These are phyloP conservation scores for Montipora cactus DNA, from an alignment of 64 coral and sea anemone genomes.

Conservation along the genomic window DNA sequence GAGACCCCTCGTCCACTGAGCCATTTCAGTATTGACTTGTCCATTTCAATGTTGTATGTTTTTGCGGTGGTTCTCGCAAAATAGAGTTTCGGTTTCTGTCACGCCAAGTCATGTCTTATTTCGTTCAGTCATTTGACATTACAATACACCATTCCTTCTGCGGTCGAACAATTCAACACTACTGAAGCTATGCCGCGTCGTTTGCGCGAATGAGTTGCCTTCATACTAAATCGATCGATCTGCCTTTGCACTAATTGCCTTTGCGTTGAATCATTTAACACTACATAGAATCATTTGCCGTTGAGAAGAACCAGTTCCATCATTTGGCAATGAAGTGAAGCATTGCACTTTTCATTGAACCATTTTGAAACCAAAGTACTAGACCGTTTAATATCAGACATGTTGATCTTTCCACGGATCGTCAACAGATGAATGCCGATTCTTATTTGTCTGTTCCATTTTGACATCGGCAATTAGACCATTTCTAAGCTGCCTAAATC, in stretches of 20 bases:
- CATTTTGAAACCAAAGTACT: not conserved
- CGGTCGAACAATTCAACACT: too few species aligned
- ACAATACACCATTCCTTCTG: not conserved
- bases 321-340: not conserved
- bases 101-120: not conserved
- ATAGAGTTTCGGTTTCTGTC: not conserved
- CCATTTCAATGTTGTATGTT: not conserved
- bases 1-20: not conserved
- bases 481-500: too few species aligned
- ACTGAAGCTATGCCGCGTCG: too few species aligned
- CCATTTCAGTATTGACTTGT: not conserved
- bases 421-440: not conserved
- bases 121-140: not conserved
- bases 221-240: too few species aligned
- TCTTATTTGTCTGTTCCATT: too few species aligned
- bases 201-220: too few species aligned
- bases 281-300: not conserved
- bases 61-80: not conserved
- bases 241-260: not conserved
- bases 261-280: not conserved
- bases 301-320: not conserved
- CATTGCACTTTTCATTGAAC: not conserved
- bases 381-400: not conserved
- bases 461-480: too few species aligned
- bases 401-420: not conserved